These are phyloP conservation scores for Anthophora plumipes DNA, from an alignment of 2,888 invertebrate genomes.

Conservation along the genomic window DNA sequence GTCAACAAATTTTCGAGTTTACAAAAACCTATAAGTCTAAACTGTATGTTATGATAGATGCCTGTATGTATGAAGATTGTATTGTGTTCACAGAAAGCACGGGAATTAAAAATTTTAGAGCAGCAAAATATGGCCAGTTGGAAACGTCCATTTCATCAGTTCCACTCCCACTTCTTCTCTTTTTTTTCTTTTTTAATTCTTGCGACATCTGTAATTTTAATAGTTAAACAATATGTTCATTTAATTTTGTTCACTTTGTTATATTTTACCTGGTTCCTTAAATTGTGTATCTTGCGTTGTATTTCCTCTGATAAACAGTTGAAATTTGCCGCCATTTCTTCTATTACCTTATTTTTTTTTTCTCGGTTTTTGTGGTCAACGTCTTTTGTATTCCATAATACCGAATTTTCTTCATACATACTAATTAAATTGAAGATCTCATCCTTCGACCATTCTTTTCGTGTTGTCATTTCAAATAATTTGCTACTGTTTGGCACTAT, in stretches of 20 bases:
- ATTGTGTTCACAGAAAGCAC: not conserved
- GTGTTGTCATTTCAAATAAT: no score
- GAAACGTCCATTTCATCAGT: not conserved
- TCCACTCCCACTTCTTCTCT: not conserved
- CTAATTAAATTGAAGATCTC: not conserved
- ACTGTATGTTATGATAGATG: not conserved
- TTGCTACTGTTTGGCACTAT: no score
- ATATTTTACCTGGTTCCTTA: not conserved
- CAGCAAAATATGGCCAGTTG: not conserved
- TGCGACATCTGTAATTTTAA: not conserved
- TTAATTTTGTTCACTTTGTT: not conserved
- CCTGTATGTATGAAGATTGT: not conserved
- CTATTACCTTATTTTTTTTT: conserved; percentile 1
- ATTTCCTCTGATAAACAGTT: not conserved
- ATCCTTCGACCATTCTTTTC: not conserved
- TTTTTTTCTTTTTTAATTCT: not conserved
- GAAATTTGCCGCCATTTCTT: not conserved
- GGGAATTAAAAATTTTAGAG: not conserved
- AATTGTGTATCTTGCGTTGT: not conserved
- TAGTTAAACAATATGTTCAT: not conserved
- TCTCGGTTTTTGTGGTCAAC: not conserved
- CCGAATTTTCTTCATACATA: not conserved
- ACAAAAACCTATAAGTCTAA: no score
- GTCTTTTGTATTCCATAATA: not conserved
- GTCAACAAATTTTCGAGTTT: no score